Percentiles rank a stretch among this genome's conserved stretches.
These are phyloP conservation scores for Ophonus ardosiacus DNA, from an alignment of 2,888 invertebrate genomes.

Conservation along the genomic window DNA sequence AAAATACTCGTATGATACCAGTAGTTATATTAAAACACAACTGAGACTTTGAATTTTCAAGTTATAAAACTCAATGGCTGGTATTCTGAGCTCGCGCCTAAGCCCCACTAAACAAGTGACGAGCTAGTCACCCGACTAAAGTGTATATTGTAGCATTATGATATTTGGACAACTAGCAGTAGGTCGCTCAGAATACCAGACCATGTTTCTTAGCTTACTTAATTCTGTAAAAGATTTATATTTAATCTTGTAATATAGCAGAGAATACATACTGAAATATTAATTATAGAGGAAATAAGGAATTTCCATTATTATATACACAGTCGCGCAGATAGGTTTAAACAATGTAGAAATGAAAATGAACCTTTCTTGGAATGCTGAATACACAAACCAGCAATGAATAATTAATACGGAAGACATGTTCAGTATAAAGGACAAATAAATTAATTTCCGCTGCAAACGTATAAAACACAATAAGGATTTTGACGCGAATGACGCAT, in stretches of 20 bases:
- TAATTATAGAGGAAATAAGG: background rate
- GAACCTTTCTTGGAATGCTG: conserved; percentile 11
- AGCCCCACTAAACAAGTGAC: no score
- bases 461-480: background rate
- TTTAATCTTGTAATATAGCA: background rate
- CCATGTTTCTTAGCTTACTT: no score
- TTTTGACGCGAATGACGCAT: background rate
- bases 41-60: no score
- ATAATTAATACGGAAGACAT: conserved; percentile 19
- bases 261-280: background rate
- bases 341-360: conserved; percentile 7
- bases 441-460: conserved; percentile 26
- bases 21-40: no score
- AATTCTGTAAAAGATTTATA: no score
- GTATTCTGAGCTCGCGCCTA: no score
- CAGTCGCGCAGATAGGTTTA: background rate
- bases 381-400: conserved; percentile 7
- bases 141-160: no score
- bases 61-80: no score
- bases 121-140: no score
- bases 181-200: no score
- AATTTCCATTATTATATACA: background rate
- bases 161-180: no score
- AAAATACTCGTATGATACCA: no score
- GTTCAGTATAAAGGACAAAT: background rate